These are phyloP conservation scores for Protobothrops mucrosquamatus DNA, from an alignment of 2,113 vertebrate genomes.

Conservation along the genomic window DNA sequence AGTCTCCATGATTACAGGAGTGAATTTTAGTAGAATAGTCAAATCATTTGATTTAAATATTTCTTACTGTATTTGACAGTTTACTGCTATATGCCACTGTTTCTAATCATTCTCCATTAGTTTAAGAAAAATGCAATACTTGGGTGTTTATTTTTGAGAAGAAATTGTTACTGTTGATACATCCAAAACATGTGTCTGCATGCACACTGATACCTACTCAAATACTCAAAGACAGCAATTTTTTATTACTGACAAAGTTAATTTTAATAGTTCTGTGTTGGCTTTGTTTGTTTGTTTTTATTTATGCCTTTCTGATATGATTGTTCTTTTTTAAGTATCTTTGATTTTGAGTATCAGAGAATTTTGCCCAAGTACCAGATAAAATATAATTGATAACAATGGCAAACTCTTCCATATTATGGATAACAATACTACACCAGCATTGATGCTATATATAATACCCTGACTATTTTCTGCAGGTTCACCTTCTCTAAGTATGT, in stretches of 20 bases:
- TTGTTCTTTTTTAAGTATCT: background rate
- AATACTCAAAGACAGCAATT: background rate
- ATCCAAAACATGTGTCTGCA: background rate
- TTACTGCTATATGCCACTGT: background rate
- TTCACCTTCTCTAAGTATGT: background rate
- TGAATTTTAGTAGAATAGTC: background rate
- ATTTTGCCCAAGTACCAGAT: background rate
- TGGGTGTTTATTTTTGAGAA: background rate
- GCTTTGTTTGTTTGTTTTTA: background rate
- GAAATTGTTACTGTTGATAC: background rate
- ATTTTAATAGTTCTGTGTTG: background rate
- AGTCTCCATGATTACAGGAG: background rate
- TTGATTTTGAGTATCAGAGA: background rate
- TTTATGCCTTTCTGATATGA: background rate
- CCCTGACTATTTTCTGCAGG: background rate
- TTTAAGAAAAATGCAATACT: background rate
- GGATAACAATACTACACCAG: background rate
- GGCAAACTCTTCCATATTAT: background rate
- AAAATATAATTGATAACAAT: background rate
- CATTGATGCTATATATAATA: background rate
- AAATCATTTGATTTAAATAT: background rate
- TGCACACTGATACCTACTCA: background rate
- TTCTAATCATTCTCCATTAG: background rate
- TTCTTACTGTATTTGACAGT: background rate
- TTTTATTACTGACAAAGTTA: background rate